Evolutionary conservation across 1,140 invertebrate species (phyloP).

Genomic region (Macrobrachium rosenbergii): DNA sequence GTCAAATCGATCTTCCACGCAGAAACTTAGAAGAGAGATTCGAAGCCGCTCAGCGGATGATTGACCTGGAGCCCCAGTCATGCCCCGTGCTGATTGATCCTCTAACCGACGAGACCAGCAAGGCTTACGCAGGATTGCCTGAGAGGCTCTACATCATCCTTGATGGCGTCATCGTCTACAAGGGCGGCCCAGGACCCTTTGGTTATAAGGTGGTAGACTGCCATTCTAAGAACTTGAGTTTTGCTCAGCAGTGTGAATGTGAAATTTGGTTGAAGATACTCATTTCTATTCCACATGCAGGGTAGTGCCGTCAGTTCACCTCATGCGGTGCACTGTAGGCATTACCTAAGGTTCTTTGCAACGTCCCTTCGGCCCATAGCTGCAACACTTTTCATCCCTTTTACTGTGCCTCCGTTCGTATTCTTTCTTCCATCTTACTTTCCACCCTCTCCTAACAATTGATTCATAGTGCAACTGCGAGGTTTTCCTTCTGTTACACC

Average conservation of each 20-base stretch:
- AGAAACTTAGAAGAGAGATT: conserved; percentile 41
- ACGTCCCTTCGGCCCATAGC: too few species aligned
- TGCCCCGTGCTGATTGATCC: conserved; percentile 43
- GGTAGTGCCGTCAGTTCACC: too few species aligned
- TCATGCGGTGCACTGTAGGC: too few species aligned
- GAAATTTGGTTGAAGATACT: not conserved
- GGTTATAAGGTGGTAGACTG: conserved; percentile 29
- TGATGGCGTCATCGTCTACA: conserved; percentile 43
- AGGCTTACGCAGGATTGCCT: conserved; percentile 14
- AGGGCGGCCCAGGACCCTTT: conserved; percentile 30
- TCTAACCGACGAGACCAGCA: conserved; percentile 35
- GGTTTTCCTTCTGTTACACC: too few species aligned
- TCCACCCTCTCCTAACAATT: too few species aligned
- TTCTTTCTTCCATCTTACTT: too few species aligned
- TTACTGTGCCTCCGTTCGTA: too few species aligned
- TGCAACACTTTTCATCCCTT: too few species aligned
- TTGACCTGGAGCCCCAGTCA: not conserved
- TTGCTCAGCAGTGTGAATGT: too few species aligned
- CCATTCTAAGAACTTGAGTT: not conserved
- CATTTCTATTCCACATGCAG: too few species aligned
- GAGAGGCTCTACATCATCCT: conserved; percentile 48
- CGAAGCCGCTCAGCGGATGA: conserved; percentile 28
- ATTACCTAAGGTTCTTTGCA: too few species aligned
- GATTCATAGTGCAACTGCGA: too few species aligned
- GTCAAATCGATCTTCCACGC: not conserved